Conservation (phyloP, 2,797 vertebrate genomes). For the Amblyraja radiata region DNA sequence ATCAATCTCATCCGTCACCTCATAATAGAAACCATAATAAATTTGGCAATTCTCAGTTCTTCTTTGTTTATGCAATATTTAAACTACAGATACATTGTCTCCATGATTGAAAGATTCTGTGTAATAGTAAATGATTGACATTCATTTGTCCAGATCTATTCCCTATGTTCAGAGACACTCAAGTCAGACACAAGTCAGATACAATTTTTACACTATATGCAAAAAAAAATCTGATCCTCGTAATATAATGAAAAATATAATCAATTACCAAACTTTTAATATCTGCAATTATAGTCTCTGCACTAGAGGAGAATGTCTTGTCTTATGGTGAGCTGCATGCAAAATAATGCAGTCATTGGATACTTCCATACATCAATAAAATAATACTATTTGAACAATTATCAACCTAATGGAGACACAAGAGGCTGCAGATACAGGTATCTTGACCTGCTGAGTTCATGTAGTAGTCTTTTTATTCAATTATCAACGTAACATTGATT, state of each 20-base stretch:
- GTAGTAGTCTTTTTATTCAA: neutral
- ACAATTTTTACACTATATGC: slow-evolving; percentile 51
- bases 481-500: neutral
- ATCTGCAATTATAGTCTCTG: slow-evolving; percentile 45
- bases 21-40: neutral
- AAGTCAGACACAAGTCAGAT: slow-evolving; percentile 49
- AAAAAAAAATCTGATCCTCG: slow-evolving; percentile 44
- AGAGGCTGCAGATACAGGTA: no score
- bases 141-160: slow-evolving; percentile 47
- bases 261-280: slow-evolving; percentile 51
- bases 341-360: slow-evolving; percentile 42
- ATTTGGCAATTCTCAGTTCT: neutral
- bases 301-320: slow-evolving; percentile 50
- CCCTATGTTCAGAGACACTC: slow-evolving; percentile 55
- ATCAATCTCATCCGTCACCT: no score
- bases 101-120: neutral
- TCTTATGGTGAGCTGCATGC: slow-evolving; percentile 58
- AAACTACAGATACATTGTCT: neutral
- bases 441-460: no score
- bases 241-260: slow-evolving; percentile 53
- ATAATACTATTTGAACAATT: neutral
- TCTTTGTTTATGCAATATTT: neutral
- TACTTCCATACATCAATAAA: slow-evolving; percentile 30
- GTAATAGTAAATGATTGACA: slow-evolving; percentile 40
- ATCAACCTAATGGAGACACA: no score